Base-by-base conservation (phyloP, 2,888 invertebrate species). In the Leucoma salicis region DNA sequence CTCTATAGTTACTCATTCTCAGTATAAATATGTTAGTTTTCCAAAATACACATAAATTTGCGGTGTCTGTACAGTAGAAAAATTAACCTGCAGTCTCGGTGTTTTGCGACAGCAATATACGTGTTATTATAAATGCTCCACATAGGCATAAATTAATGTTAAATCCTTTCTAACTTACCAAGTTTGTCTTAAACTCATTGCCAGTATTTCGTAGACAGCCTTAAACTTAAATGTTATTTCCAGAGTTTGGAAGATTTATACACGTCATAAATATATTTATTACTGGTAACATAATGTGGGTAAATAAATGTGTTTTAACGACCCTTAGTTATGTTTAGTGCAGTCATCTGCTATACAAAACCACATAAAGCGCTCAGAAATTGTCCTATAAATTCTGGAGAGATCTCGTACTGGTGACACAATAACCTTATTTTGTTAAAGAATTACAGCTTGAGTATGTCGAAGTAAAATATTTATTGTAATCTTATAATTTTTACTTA, bases 341-440 rank as follows among this genome's bases (percentile, higher is more conserved):
- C 44, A 39, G 42, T 57, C 53, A 33, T 49, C 46, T 56, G 38
- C 46, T 45, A 55, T 53, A 57, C 52, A 45, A 52, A 61, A 59
- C 21, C 45, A 38, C 38, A 63, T 61, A 66, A 69, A 65, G 42
- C 57, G 34, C 45, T 46, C 43, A 35, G 42, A 51, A 58, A 61
- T 58, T 45, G 63, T 53, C 49, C 59, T 59, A 67, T 73, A 73
- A 73, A 73, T 65, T 66, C 57, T 54, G 42, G 50, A 32, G 40
- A 41, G 55, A 66, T 66, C 50, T 56, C 1, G 4, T 46, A 56
- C 29, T 32, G 42, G 42, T 52, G 70, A 50, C 67, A 65, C 48
- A 55, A 59, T 73, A 68, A 73, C 72, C 72, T 52, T 69, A 63
- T 71, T 72, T 52, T 46, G 29, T 7, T n/a, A n/a, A n/a, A n/a